Conservation (phyloP, 2,888 invertebrate species). For the Perithous albicinctus region DNA sequence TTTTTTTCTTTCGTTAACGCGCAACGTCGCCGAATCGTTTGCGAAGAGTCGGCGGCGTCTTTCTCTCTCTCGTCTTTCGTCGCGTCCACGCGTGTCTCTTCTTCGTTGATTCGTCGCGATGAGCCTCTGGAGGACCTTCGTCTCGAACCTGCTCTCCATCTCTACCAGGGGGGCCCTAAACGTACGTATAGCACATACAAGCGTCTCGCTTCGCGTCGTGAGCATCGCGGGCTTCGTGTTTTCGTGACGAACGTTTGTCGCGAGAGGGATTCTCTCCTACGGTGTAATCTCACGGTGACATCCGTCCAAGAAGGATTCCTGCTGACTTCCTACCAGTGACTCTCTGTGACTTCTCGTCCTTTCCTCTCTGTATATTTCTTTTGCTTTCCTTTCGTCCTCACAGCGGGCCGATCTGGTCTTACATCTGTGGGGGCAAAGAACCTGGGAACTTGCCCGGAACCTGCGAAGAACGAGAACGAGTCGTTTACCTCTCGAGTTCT, state of each 20-base stretch:
- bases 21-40: slow-evolving; percentile 63
- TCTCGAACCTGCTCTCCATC: slow-evolving; percentile 16
- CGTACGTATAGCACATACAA: slow-evolving; percentile 20
- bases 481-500: slow-evolving; percentile 20
- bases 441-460: slow-evolving; percentile 42
- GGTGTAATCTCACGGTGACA: slow-evolving; percentile 60
- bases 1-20: slow-evolving; percentile 50
- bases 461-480: slow-evolving; percentile 25
- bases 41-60: slow-evolving; percentile 33
- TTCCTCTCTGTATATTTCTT: slow-evolving; percentile 30
- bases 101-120: slow-evolving; percentile 18
- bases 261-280: slow-evolving; percentile 43
- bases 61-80: slow-evolving; percentile 35
- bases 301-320: slow-evolving; percentile 59
- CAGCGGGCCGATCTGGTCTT: slow-evolving; percentile 27
- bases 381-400: slow-evolving; percentile 31
- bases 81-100: slow-evolving; percentile 22
- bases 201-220: slow-evolving; percentile 33
- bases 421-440: slow-evolving; percentile 52
- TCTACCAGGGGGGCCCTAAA: slow-evolving; percentile 23
- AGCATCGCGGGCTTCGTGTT: slow-evolving; percentile 42
- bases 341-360: slow-evolving; percentile 17
- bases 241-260: slow-evolving; percentile 58
- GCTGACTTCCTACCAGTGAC: slow-evolving; percentile 56
- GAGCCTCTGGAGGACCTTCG: slow-evolving; percentile 25